A percentile compares a stretch with the other conserved stretches of the same genome.
phyloP scores from a whole-genome alignment of 2,888 invertebrate genomes.

The Mesoligia furuncula region DNA sequence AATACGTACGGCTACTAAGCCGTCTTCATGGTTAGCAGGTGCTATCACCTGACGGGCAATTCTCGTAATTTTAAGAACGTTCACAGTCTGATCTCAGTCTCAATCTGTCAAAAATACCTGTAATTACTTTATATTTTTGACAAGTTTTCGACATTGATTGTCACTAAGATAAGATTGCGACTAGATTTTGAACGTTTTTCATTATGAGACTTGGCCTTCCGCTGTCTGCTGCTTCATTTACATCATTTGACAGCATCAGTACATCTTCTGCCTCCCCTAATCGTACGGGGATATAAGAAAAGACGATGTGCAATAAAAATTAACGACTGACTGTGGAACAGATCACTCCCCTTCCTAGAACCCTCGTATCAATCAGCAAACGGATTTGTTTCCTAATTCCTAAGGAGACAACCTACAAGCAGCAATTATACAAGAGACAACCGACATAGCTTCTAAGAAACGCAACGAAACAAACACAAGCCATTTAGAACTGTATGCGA shows the following conservation, averaged over 20 bases:
- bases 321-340: constrained; percentile 75
- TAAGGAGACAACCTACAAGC: constrained; percentile 88
- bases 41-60: not conserved
- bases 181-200: not conserved
- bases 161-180: not conserved
- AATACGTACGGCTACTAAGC: not conserved
- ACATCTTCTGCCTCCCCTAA: constrained; percentile 45
- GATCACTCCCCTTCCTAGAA: constrained; percentile 69
- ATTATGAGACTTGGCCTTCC: not conserved
- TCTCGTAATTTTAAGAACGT: not conserved
- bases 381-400: constrained; percentile 89
- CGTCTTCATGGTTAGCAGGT: not conserved
- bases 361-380: constrained; percentile 86
- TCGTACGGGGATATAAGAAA: constrained; percentile 58
- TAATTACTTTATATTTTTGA: not conserved
- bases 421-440: constrained; percentile 87
- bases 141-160: not conserved
- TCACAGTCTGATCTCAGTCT: not conserved
- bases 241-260: constrained; percentile 43
- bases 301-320: constrained; percentile 83
- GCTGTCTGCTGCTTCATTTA: constrained; percentile 29
- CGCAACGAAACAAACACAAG: constrained; percentile 51
- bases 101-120: not conserved
- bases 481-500: constrained; percentile 71
- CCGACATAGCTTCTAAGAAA: constrained; percentile 53